Evolutionary conservation across 2,888 invertebrate genomes (phyloP).

Genomic region (Autographa gamma): DNA sequence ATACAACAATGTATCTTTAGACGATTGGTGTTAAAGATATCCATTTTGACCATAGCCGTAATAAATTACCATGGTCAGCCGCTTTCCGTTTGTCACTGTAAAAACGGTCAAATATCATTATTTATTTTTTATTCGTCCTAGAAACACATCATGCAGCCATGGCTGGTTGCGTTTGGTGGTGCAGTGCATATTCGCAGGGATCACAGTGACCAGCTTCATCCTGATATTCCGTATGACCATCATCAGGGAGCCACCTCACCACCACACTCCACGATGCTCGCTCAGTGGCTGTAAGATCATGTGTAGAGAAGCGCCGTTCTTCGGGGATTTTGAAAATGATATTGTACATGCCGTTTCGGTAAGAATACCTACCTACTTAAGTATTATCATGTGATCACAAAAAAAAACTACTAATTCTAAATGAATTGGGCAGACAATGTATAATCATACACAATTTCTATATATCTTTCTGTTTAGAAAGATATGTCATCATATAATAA

Average conservation of each 20-base stretch:
- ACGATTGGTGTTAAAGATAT: no score
- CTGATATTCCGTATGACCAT: constrained; percentile 76
- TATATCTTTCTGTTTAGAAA: no score
- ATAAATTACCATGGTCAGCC: no score
- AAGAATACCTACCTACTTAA: constrained; percentile 28
- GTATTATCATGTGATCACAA: no score
- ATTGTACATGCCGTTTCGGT: constrained; percentile 72
- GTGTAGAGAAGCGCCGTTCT: constrained; percentile 70
- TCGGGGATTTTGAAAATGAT: constrained; percentile 66
- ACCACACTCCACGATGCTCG: constrained; percentile 55
- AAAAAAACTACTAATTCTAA: no score
- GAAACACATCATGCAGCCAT: constrained; percentile 78
- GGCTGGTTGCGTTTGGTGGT: constrained; percentile 78
- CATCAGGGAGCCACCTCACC: constrained; percentile 38
- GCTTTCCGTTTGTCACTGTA: no score
- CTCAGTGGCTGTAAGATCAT: constrained; percentile 67
- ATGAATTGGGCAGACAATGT: no score
- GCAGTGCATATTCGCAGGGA: constrained; percentile 74
- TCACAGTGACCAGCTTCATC: constrained; percentile 79
- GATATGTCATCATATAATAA: no score
- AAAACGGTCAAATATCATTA: neutral
- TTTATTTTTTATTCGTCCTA: constrained; percentile 43
- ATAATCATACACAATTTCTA: no score
- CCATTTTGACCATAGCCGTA: no score
- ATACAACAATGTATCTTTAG: no score